Base-by-base conservation (phyloP, 2,113 vertebrate species). In the Proteles cristata region DNA sequence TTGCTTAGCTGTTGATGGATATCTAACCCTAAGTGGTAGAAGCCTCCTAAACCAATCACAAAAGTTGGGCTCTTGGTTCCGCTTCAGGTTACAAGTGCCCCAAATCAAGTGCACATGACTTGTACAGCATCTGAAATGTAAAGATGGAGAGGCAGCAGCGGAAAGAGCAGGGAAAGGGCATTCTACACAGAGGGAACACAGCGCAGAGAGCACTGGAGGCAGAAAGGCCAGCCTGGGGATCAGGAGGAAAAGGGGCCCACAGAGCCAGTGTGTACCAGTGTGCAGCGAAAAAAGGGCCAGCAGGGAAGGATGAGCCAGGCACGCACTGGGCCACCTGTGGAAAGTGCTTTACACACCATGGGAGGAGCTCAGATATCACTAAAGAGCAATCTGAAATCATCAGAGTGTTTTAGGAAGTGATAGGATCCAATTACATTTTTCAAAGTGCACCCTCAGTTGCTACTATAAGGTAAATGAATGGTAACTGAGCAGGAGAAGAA, bases 291-390 rank as follows among this genome's bases (percentile, higher is more conserved):
- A 43, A 15, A 7, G 43, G 12, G 5, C 58, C 26, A 39, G 25
- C 39, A 25, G 16, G 1, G 1, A 1, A 2, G 33, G 19, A 2
- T 14, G 19, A 33, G 31, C 0, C 4, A 19, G 16, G n/a, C 50
- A 53, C 1, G 63, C 6, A 1, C 10, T 31, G n/a, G 14, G 10
- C 10, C 39, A 2, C 33, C 4, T 2, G 10, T n/a, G 10, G 21
- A 31, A 39, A 39, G 50, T 10, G 48, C 28, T 43, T 43, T 2
- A 17, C 4, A 7, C 16, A 28, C 28, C 73, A 19, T 2, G 2
- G 7, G 25, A 14, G 53, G 19, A 84, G 33, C 76, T 73, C 4
- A 58, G 61, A 21, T 26, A 58, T 14, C 43, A 73, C 25, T 14
- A 21, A 23, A 12, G 31, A 58, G 11, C 11, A 25, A 50, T 23